Base-by-base conservation (phyloP, 2,113 vertebrate genomes). In the Crotophaga sulcirostris region DNA sequence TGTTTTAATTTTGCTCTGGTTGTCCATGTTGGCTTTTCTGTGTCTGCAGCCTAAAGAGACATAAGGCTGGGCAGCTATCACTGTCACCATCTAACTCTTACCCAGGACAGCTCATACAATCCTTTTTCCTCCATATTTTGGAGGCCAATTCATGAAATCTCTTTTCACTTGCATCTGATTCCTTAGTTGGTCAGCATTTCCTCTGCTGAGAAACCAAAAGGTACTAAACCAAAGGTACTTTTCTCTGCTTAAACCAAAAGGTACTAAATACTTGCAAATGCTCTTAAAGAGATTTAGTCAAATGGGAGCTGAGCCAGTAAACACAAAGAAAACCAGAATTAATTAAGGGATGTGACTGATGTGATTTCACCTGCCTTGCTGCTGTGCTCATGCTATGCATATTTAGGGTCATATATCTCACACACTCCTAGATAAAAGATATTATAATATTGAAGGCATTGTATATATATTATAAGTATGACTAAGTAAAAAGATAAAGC, bases 1-100 rank as follows among this genome's bases (percentile, higher is more conserved):
- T 64, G 54, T 36, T 78, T 93, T 93, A 74, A 69, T 97, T 91
- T 88, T 89, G 44, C 62, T 87, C 79, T 63, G 33, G 33, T 69
- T 90, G 52, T 58, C 84, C 36, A 1, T n/a, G 34, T 58, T n/a
- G 38, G 56, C 64, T 88, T 34, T 76, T 74, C 52, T 72, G 33
- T 85, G 45, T 54, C 45, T 87, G 56, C 63, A 78, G 31, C 40
- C 60, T 86, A 38, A 92, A 52, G 36, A 73, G 58, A 64, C 31
- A 7, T 34, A 80, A 69, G 56, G 64, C 86, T 68, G 59, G 14
- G 59, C 51, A 89, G 45, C 20, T 64, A 44, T 52, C 40, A 76
- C 24, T 54, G 4, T 38, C 29, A 44, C 19, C 42, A 31, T 11
- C 67, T 62, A 54, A 80, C 20, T 40, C 28, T 23, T 77, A 74